phyloP scores from a whole-genome alignment of 2,888 invertebrate genomes.

The Stratiomys singularior region DNA sequence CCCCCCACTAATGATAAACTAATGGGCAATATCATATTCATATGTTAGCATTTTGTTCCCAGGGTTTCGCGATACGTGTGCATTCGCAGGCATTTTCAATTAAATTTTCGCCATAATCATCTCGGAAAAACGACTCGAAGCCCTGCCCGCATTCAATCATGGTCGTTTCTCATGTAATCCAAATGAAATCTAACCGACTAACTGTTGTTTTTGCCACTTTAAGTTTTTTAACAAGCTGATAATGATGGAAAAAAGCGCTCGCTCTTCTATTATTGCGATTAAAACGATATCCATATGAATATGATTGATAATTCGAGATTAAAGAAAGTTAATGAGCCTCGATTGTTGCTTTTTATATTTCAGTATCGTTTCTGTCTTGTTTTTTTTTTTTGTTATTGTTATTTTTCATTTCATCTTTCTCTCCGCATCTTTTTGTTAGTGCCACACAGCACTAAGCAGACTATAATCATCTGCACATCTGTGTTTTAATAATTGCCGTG shows the following conservation, averaged over 20 bases:
- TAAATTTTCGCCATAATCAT: no score
- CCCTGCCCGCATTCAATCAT: no score
- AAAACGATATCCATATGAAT: constrained; percentile 34
- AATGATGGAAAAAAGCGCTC: neutral
- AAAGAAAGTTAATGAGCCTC: constrained; percentile 40
- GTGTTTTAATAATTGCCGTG: constrained; percentile 12
- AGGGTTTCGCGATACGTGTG: no score
- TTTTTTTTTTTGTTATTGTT: neutral
- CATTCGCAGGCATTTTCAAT: no score
- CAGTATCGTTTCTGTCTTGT: neutral
- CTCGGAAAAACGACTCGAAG: no score
- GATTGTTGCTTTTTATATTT: constrained; percentile 15
- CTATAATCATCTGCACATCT: constrained; percentile 8
- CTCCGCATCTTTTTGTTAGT: neutral
- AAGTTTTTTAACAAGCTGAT: neutral
- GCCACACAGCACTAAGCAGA: no score
- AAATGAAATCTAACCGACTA: no score
- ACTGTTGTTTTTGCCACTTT: no score
- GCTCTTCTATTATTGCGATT: constrained; percentile 13
- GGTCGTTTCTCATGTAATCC: no score
- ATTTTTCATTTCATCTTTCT: neutral
- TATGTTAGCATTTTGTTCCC: no score
- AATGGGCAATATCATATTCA: no score
- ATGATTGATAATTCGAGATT: constrained; percentile 38
- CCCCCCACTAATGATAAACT: no score